Base-by-base conservation (phyloP, 2,797 vertebrate genomes). In the Hoplostethus atlanticus region DNA sequence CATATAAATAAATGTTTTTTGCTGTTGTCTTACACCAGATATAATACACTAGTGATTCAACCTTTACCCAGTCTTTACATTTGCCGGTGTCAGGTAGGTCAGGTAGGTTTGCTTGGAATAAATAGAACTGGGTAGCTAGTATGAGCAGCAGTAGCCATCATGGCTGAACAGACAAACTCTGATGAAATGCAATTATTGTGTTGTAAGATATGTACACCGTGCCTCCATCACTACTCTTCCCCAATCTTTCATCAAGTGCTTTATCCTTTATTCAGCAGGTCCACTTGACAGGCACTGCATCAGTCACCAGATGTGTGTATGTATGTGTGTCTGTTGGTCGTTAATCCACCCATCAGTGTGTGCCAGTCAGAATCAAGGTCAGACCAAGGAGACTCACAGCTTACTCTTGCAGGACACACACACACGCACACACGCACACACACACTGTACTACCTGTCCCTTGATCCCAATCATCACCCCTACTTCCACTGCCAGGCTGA, bases 311-410 rank as follows among this genome's bases (percentile, higher is more conserved):
- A 50, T 83, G 63, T 63, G 55, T 85, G 56, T 57, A 28, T n/a
- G 11, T 55, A 57, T 57, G 31, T 73, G 57, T 54, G 56, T 72
- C 56, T 51, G 13, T 28, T 66, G 64, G 56, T 55, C 77, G 79
- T 44, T 85, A 72, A 79, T 81, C 58, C 70, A 59, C 60, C 56
- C 55, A 54, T 76, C 60, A 46, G 72, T 62, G 8, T n/a, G 73
- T 65, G 62, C 82, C 79, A 84, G 68, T 75, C 71, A 72, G 34
- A 55, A 56, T 66, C 77, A 83, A 90, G 71, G 82, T 90, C 87
- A 79, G 34, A 72, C 3, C 15, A 78, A 79, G 75, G 68, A 77
- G 44, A 55, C 57, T 68, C 68, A 70, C 21, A 21, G 21, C 21
- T 21, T 21, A 21, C 21, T 21, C 21, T 21, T 21, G 21, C 21